Evolutionary conservation across 2,888 invertebrate species (phyloP).

Genomic region (Callosobruchus maculatus): DNA sequence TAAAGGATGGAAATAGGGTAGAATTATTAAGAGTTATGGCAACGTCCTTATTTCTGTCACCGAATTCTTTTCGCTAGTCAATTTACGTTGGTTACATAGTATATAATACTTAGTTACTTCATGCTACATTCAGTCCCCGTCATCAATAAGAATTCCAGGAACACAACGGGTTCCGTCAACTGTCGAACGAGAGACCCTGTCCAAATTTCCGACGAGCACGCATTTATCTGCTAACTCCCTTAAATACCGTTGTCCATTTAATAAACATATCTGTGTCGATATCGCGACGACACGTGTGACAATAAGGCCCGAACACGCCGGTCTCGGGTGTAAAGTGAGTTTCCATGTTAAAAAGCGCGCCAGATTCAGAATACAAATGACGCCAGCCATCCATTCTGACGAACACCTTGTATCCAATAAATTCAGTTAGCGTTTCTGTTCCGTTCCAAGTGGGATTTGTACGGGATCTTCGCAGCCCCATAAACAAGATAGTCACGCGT

Average conservation of each 20-base stretch:
- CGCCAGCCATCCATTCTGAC: slow-evolving; percentile 51
- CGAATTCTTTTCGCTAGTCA: no score
- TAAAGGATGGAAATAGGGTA: no score
- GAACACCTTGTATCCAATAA: slow-evolving; percentile 54
- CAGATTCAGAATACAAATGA: slow-evolving; percentile 52
- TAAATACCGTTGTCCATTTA: slow-evolving; percentile 47
- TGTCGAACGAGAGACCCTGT: not conserved
- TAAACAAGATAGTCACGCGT: slow-evolving; percentile 49
- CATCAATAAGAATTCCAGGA: no score
- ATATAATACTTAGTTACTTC: no score
- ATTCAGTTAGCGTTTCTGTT: slow-evolving; percentile 52
- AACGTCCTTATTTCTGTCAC: no score
- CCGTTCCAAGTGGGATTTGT: slow-evolving; percentile 50
- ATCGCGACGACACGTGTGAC: slow-evolving; percentile 39
- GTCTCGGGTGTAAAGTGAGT: slow-evolving; percentile 48
- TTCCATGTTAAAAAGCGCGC: slow-evolving; percentile 51
- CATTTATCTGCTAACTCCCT: slow-evolving; percentile 24
- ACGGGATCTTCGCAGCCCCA: slow-evolving; percentile 49
- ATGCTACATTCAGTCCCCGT: no score
- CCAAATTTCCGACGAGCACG: not conserved
- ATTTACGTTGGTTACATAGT: no score
- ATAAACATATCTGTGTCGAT: slow-evolving; percentile 47
- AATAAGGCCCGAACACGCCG: slow-evolving; percentile 36
- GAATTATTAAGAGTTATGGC: no score
- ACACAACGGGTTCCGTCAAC: no score